Evolutionary conservation across 2,888 invertebrate genomes (phyloP).

Genomic region (Lepidochrysops patricia): DNA sequence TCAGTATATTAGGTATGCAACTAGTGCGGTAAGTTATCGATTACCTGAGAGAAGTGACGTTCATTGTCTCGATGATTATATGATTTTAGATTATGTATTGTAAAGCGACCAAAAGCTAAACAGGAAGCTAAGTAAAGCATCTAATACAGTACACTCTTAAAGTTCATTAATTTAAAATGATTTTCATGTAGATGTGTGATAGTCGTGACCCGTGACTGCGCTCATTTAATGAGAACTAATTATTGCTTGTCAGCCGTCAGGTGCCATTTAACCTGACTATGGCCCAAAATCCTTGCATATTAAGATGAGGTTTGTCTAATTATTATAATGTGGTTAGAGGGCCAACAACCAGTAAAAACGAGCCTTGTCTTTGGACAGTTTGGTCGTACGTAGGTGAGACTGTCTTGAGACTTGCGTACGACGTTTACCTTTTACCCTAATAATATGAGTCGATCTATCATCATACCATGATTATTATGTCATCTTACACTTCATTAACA

Average conservation of each 20-base stretch:
- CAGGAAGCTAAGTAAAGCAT: background rate
- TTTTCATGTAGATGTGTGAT: slow-evolving; percentile 5
- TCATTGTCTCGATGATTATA: too few relatives aligned
- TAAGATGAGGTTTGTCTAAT: background rate
- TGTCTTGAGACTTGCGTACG: too few relatives aligned
- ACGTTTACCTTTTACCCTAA: too few relatives aligned
- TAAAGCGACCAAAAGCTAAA: too few relatives aligned
- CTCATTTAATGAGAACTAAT: slow-evolving; percentile 1
- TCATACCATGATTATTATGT: too few relatives aligned
- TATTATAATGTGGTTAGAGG: background rate
- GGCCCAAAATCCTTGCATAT: background rate
- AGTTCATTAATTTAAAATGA: slow-evolving; percentile 5
- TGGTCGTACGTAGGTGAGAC: too few relatives aligned
- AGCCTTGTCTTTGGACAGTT: background rate
- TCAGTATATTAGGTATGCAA: too few relatives aligned
- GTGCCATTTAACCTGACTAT: background rate
- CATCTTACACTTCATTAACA: background rate
- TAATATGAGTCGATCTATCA: too few relatives aligned
- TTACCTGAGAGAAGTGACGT: too few relatives aligned
- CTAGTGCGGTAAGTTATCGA: too few relatives aligned
- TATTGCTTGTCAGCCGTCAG: slow-evolving; percentile 9
- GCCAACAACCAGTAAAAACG: too few relatives aligned
- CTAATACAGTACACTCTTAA: background rate
- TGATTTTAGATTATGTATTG: too few relatives aligned
- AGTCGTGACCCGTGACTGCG: background rate